Conservation (phyloP, 2,113 vertebrate genomes). For the Ahaetulla prasina region DNA sequence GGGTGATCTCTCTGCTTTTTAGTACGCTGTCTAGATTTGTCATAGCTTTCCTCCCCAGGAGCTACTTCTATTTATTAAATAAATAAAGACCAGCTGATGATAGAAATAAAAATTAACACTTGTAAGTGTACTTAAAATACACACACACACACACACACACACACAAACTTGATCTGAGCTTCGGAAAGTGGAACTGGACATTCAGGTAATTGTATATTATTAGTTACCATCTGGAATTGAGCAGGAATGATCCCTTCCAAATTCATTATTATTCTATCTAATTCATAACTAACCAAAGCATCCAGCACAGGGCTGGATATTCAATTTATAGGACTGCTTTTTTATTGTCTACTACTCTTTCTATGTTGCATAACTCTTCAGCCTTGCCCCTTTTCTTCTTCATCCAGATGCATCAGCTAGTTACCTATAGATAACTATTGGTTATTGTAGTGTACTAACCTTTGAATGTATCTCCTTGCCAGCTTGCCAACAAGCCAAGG, state of each 20-base stretch:
- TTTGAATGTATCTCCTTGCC: background rate
- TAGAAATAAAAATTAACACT: background rate
- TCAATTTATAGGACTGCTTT: background rate
- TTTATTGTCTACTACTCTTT: background rate
- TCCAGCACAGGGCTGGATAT: background rate
- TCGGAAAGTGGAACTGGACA: background rate
- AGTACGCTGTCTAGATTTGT: too few relatives aligned
- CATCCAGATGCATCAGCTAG: background rate
- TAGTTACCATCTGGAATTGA: background rate
- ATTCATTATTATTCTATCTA: background rate
- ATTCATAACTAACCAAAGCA: background rate
- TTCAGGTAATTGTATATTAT: background rate
- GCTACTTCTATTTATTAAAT: background rate
- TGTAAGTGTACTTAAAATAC: background rate
- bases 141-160: background rate
- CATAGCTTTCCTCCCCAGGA: too few relatives aligned
- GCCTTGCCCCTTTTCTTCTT: background rate
- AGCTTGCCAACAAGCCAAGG: background rate
- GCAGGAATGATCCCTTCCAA: background rate
- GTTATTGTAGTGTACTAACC: background rate
- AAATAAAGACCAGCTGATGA: background rate
- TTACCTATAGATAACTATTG: background rate
- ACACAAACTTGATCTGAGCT: background rate
- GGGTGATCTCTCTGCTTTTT: too few relatives aligned
- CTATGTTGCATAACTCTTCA: background rate